Conservation (phyloP, 2,888 invertebrate genomes). For the Melinaea marsaeus region DNA sequence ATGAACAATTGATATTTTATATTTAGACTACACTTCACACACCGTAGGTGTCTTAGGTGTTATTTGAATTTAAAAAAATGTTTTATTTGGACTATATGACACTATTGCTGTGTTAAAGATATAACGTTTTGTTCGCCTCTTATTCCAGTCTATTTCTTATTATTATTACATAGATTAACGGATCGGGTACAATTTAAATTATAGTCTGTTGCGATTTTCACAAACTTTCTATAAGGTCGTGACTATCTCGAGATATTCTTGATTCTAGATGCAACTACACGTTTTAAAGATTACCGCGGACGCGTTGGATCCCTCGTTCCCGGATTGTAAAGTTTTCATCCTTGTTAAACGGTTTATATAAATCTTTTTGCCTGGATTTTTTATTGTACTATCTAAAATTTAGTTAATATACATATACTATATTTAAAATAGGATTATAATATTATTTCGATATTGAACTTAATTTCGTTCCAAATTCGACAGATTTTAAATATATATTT, state of each 20-base stretch:
- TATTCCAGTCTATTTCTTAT: slow-evolving; percentile 1
- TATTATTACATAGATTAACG: slow-evolving; percentile 8
- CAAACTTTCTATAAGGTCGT: slow-evolving; percentile 42
- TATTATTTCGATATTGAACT: too few species aligned
- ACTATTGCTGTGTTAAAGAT: background rate
- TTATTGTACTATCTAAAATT: too few species aligned
- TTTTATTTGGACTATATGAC: background rate
- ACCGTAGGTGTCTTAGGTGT: too few species aligned
- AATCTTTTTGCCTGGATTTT: too few species aligned
- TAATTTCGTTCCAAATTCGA: too few species aligned
- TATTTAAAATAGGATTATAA: too few species aligned
- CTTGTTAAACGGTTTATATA: background rate
- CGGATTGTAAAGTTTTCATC: background rate
- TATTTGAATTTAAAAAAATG: too few species aligned
- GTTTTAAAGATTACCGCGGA: slow-evolving; percentile 24
- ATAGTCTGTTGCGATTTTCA: slow-evolving; percentile 24
- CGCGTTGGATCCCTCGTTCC: background rate
- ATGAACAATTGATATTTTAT: too few species aligned
- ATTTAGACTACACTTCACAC: too few species aligned
- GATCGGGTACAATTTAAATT: slow-evolving; percentile 25
- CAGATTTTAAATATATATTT: too few species aligned
- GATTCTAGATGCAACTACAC: slow-evolving; percentile 35
- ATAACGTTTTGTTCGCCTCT: too few species aligned
- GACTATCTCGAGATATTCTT: slow-evolving; percentile 37
- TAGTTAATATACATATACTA: too few species aligned